Evolutionary conservation across 2,113 vertebrate genomes (phyloP).

Genomic region (Channa argus): DNA sequence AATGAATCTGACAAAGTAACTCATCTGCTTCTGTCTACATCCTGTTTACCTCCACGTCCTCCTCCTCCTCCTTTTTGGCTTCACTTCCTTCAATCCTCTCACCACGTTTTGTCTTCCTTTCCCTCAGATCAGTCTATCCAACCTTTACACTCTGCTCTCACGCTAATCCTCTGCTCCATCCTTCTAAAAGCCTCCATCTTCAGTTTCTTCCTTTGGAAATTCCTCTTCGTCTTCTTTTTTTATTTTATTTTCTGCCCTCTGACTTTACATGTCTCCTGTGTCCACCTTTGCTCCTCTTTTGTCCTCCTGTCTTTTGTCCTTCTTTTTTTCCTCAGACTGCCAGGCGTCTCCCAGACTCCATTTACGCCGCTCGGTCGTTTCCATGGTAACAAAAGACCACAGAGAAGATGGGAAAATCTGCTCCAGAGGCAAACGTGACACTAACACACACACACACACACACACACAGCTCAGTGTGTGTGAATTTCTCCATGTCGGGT

Average conservation of each 20-base stretch:
- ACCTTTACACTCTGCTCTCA: background rate
- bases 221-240: background rate
- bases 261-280: background rate
- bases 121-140: constrained; percentile 22
- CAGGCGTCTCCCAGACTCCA: background rate
- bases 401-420: constrained; percentile 7
- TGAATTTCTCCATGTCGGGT: no score
- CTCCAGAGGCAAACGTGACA: background rate
- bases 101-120: no score
- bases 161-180: background rate
- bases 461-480: no score
- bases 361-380: constrained; percentile 22
- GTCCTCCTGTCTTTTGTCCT: background rate
- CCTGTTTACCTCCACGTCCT: background rate
- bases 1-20: no score
- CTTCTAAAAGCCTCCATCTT: background rate
- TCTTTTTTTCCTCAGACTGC: constrained; percentile 18
- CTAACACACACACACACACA: background rate
- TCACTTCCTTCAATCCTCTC: background rate
- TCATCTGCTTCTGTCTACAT: background rate
- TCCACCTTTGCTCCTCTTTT: no score
- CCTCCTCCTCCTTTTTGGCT: background rate
- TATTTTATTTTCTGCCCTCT: background rate
- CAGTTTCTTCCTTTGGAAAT: background rate
- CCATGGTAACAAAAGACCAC: constrained; percentile 54